These are phyloP conservation scores for Zaprionus lachaisei DNA, from an alignment of 1,140 invertebrate species.

Conservation along the genomic window DNA sequence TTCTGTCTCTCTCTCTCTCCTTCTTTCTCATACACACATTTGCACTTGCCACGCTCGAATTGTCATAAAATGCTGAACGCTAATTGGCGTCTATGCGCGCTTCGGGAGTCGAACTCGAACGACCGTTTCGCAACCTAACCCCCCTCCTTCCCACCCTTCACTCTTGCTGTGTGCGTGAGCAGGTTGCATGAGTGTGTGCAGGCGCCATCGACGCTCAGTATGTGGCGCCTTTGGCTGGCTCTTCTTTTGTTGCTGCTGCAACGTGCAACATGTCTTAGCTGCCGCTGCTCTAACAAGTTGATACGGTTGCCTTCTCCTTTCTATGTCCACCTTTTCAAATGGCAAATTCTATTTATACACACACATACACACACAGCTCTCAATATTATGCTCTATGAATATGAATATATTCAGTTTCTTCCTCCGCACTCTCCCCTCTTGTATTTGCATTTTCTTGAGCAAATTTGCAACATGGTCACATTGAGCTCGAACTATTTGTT, in stretches of 20 bases:
- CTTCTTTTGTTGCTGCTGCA: slow-evolving; percentile 49
- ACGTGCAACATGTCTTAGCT: slow-evolving; percentile 36
- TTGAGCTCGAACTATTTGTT: slow-evolving; percentile 16
- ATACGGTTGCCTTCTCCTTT: slow-evolving; percentile 33
- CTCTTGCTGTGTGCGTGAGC: slow-evolving; percentile 55
- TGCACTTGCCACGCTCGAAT: slow-evolving; percentile 68
- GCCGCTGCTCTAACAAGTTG: slow-evolving; percentile 52
- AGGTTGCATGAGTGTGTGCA: slow-evolving; percentile 34
- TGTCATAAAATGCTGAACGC: slow-evolving; percentile 82
- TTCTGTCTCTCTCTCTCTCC: neutral
- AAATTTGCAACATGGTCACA: slow-evolving; percentile 10
- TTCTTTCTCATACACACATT: neutral
- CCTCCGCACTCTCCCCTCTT: neutral
- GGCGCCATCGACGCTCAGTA: slow-evolving; percentile 41
- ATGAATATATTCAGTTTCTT: slow-evolving; percentile 8
- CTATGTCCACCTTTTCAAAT: slow-evolving; percentile 43
- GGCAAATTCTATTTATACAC: slow-evolving; percentile 35
- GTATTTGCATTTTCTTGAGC: slow-evolving; percentile 7
- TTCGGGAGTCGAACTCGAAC: slow-evolving; percentile 32
- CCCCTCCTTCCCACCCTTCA: neutral
- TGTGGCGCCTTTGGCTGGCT: slow-evolving; percentile 55
- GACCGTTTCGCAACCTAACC: neutral
- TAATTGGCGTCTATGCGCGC: slow-evolving; percentile 74
- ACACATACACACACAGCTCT: neutral
- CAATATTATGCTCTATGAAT: slow-evolving; percentile 25